Conservation (phyloP, 1,140 invertebrate genomes). For the Drosophila kohkoa region DNA sequence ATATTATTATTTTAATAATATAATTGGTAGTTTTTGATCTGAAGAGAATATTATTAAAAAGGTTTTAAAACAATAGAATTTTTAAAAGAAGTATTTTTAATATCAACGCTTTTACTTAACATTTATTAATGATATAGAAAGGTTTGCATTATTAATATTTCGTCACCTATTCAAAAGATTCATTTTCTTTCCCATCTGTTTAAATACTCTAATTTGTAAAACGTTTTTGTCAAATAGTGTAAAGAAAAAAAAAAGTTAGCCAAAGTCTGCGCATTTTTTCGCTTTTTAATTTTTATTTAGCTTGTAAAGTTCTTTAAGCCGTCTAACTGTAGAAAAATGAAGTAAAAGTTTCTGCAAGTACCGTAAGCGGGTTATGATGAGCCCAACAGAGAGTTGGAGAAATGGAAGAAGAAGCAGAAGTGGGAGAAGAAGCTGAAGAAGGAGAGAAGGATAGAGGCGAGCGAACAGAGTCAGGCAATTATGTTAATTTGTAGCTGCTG, state of each 20-base stretch:
- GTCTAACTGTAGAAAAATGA: slow-evolving; percentile 36
- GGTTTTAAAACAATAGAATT: no score
- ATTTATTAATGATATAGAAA: no score
- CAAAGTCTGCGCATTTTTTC: slow-evolving; percentile 10
- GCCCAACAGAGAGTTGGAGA: slow-evolving; percentile 3
- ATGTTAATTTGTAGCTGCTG: slow-evolving; percentile 69
- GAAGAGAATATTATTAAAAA: no score
- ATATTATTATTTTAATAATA: no score
- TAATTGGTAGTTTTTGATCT: no score
- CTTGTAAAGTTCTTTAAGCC: slow-evolving; percentile 35
- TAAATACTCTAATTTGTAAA: no score
- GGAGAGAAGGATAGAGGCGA: slow-evolving; percentile 12
- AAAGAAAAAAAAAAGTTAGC: slow-evolving; percentile 2
- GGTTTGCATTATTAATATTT: no score
- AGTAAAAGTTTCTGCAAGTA: slow-evolving; percentile 40
- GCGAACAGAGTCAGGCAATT: slow-evolving; percentile 49
- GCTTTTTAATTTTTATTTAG: slow-evolving; percentile 12
- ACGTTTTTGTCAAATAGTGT: slow-evolving; percentile 25
- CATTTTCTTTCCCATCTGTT: no score
- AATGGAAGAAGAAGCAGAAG: not conserved
- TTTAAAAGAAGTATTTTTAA: no score
- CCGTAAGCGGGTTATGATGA: slow-evolving; percentile 43
- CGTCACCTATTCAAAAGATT: no score
- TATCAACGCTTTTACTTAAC: no score
- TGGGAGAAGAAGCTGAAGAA: not conserved